phyloP scores from a whole-genome alignment of 2,797 vertebrate genomes.

The Xerus rutilus region DNA sequence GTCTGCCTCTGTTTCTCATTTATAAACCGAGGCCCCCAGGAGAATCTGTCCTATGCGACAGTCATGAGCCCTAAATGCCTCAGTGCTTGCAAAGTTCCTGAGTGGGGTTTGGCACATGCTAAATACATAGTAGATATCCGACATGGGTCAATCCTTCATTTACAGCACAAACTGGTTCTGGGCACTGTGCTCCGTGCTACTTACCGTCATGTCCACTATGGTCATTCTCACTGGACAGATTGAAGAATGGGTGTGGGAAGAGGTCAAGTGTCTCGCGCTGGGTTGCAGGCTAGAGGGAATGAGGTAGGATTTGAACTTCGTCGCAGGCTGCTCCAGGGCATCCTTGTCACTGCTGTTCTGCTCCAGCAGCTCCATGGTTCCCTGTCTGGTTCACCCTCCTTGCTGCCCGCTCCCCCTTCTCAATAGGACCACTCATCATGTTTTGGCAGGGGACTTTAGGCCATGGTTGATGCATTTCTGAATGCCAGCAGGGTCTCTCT shows the following conservation, averaged over 20 bases:
- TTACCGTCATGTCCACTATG: neutral
- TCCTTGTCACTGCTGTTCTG: neutral
- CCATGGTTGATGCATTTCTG: neutral
- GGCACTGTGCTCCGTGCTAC: neutral
- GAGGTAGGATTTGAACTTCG: neutral
- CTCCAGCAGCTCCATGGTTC: neutral
- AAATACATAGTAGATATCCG: rapidly evolving
- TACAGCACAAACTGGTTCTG: too few relatives aligned
- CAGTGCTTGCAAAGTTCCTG: neutral
- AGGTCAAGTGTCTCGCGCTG: neutral
- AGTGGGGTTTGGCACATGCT: rapidly evolving
- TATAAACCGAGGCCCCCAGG: neutral
- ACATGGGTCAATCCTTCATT: neutral
- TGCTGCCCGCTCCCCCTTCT: neutral
- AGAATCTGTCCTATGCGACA: neutral
- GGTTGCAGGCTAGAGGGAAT: neutral
- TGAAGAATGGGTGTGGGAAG: neutral
- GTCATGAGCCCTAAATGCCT: neutral
- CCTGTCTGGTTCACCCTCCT: neutral
- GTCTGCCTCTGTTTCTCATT: neutral
- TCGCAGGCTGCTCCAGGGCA: neutral
- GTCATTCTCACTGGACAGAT: neutral
- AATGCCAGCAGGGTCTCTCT: neutral
- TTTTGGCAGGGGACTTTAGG: neutral
- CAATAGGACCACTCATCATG: neutral